Percentiles rank a stretch among this genome's conserved stretches.
Evolutionary conservation across 2,888 invertebrate genomes (phyloP).

Genomic region (Calameuta idolon): DNA sequence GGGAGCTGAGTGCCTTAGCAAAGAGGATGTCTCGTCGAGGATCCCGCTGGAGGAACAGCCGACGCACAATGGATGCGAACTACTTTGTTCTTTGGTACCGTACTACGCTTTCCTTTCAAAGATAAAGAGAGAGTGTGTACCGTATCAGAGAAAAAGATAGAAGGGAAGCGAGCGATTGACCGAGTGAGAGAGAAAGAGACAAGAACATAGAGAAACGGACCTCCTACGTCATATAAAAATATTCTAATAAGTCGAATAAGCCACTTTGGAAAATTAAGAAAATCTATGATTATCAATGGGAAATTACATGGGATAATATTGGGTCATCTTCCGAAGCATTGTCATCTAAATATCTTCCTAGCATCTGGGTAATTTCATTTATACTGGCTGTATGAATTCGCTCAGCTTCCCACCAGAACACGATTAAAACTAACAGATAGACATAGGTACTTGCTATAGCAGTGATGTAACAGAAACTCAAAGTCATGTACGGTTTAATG

Average conservation of each 20-base stretch:
- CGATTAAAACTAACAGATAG: not conserved
- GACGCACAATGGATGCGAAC: not conserved
- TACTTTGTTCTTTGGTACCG: not conserved
- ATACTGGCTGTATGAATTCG: not conserved
- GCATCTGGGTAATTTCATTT: not conserved
- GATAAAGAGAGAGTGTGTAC: not conserved
- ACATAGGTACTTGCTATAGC: not conserved
- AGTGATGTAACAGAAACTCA: not conserved
- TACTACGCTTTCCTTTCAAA: not conserved
- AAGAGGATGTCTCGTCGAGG: not conserved
- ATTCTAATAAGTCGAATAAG: not conserved
- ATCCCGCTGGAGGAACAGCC: not conserved
- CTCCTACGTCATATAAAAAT: not conserved
- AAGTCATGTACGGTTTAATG: not conserved
- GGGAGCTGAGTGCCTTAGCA: not conserved
- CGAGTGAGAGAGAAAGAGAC: not conserved
- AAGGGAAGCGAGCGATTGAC: not conserved
- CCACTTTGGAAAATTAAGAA: no score
- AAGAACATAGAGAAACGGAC: not conserved
- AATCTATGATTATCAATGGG: no score
- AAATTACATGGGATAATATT: no score
- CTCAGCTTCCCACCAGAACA: not conserved
- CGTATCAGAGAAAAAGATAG: not conserved
- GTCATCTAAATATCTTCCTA: not conserved
- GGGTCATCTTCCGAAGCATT: no score